Evolutionary conservation across 2,113 vertebrate genomes (phyloP).

Genomic region (Vimba vimba): DNA sequence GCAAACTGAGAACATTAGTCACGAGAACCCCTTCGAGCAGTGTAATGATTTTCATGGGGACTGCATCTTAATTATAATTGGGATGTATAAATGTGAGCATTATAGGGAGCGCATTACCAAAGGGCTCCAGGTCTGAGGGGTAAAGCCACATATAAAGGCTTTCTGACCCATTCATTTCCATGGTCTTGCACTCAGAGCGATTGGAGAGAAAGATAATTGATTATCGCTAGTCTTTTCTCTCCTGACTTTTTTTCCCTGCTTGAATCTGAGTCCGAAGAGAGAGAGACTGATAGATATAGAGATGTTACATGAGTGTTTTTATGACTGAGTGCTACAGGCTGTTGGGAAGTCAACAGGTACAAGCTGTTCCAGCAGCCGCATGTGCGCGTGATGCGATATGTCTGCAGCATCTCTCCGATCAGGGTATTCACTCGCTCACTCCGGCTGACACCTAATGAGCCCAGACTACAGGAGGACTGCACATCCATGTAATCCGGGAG

Average conservation of each 20-base stretch:
- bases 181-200: constrained; percentile 73
- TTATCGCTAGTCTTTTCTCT: not conserved
- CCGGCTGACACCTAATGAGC: constrained; percentile 53
- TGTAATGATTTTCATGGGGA: constrained; percentile 47
- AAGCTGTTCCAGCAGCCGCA: constrained; percentile 49
- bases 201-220: constrained; percentile 46
- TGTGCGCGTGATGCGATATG: constrained; percentile 39
- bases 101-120: constrained; percentile 8
- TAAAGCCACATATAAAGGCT: constrained; percentile 19
- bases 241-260: not conserved
- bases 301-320: constrained; percentile 37
- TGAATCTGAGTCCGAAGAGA: not conserved
- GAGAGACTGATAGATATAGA: constrained; percentile 17
- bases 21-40: constrained; percentile 23
- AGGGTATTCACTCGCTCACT: constrained; percentile 45
- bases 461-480: constrained; percentile 53
- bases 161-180: constrained; percentile 50
- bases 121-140: constrained; percentile 28
- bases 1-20: constrained; percentile 20
- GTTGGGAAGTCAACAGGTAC: constrained; percentile 56
- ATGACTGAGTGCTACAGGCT: constrained; percentile 43
- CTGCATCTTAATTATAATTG: constrained; percentile 53
- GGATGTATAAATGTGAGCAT: constrained; percentile 29
- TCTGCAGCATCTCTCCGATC: constrained; percentile 44
- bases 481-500: constrained; percentile 52